Evolutionary conservation across 2,113 vertebrate species (phyloP), one percentile per base, ranked within the genome.

Genomic region (Argyrosomus japonicus): DNA sequence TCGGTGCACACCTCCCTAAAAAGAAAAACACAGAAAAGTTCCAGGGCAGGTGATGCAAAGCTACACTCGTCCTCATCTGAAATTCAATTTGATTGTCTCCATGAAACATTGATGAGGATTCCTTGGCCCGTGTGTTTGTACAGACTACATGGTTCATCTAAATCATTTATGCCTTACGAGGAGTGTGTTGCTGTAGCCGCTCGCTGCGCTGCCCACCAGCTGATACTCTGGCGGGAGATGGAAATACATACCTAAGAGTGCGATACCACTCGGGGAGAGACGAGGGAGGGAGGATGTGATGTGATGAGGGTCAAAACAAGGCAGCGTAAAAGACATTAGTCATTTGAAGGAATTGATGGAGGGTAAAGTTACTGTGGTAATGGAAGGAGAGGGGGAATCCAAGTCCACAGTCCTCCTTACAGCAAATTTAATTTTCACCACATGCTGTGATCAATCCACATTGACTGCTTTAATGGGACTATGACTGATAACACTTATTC

Each of bases 61-160:
- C 56, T 75, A 61, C 45, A 7, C n/a, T 57, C 15, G 4, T 64
- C 8, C 58, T 87, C 87, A 90, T 93, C 71, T 82, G 64, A 70
- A 86, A 92, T 91, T 90, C 80, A 78, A 88, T 92, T 85, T 86
- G 86, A 93, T 93, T 86, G 80, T 83, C 85, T 53, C 25, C 71
- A 88, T 94, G 70, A 68, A 93, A 85, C n/a, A 92, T 91, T 87
- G 80, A 94, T 92, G 84, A 88, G 82, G 83, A 70, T 32, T 75
- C 23, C 69, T 81, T 56, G 79, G 82, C 87, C 87, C 53, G 19
- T 2, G 18, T 91, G 89, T 92, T 91, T 90, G 86, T 73, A 83
- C 77, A 51, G 77, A 72, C 79, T 81, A 69, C 84, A 84, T 6
- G 48, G 73, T 77, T 68, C 23, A 78, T 88, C 73, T 93, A 27